A percentile compares a stretch with the other conserved stretches of the same genome.
Evolutionary conservation across 1,140 invertebrate genomes (phyloP).

Genomic region (Harlomillsia oculata): DNA sequence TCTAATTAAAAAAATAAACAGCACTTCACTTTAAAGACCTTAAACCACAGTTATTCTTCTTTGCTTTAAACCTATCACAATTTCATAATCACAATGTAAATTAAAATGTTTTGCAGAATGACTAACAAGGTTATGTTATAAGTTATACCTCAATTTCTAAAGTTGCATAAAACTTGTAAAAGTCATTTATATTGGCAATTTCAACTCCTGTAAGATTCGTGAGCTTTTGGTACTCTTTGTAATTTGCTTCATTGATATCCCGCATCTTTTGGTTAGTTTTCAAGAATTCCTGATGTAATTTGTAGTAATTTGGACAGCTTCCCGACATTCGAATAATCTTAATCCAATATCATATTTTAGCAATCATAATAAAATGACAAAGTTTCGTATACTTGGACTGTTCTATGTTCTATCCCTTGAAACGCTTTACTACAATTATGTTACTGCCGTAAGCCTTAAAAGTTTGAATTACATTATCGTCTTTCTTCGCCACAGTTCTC

Average conservation of each 20-base stretch:
- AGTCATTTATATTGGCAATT: constrained; percentile 1
- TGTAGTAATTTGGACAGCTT: constrained; percentile 12
- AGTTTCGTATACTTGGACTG: too few relatives aligned
- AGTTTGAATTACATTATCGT: constrained; percentile 15
- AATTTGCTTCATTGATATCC: neutral
- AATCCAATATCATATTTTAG: neutral
- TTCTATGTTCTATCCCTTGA: too few relatives aligned
- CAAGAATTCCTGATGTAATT: constrained; percentile 6
- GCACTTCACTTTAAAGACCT: neutral
- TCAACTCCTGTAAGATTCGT: constrained; percentile 5
- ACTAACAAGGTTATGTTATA: too few relatives aligned
- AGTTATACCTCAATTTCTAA: constrained; percentile 6
- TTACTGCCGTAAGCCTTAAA: too few relatives aligned
- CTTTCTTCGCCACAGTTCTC: neutral
- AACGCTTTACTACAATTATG: too few relatives aligned
- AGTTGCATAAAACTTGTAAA: constrained; percentile 2
- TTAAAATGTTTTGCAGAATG: too few relatives aligned
- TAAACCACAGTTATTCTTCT: too few relatives aligned
- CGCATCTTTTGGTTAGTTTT: neutral
- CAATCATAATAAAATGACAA: too few relatives aligned
- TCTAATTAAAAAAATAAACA: neutral
- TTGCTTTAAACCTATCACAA: too few relatives aligned
- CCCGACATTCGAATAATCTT: constrained; percentile 6
- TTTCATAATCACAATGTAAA: too few relatives aligned
- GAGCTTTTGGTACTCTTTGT: neutral